Percentiles rank a stretch among this genome's conserved stretches.
Evolutionary conservation across 2,888 invertebrate genomes (phyloP).

Genomic region (Eueremaeus valkanovi): DNA sequence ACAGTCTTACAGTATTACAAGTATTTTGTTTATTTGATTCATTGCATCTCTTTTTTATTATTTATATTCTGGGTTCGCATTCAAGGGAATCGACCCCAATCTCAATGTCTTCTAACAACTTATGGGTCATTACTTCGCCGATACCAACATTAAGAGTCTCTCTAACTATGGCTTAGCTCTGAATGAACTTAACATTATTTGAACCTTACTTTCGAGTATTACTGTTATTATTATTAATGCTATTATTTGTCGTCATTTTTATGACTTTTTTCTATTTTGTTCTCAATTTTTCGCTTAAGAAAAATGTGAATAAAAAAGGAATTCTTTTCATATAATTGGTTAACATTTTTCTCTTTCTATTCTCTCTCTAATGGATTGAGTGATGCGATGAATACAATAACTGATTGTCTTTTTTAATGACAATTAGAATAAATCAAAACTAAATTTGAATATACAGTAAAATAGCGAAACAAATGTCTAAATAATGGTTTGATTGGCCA

Average conservation of each 20-base stretch:
- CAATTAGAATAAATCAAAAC: too few relatives aligned
- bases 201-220: slow-evolving; percentile 12
- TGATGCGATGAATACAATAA: background rate
- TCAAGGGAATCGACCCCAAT: slow-evolving; percentile 27
- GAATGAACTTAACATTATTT: slow-evolving; percentile 21
- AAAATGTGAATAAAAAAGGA: background rate
- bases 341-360: background rate
- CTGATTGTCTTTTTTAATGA: background rate
- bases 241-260: background rate
- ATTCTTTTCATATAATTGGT: background rate
- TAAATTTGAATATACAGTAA: too few relatives aligned
- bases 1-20: too few relatives aligned
- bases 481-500: background rate
- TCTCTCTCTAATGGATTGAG: background rate
- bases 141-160: too few relatives aligned
- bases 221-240: background rate
- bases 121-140: slow-evolving; percentile 35
- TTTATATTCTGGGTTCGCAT: background rate
- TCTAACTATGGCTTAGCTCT: background rate
- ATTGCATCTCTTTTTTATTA: background rate
- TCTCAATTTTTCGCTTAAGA: background rate
- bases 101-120: slow-evolving; percentile 30
- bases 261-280: background rate
- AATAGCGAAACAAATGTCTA: background rate
- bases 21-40: slow-evolving; percentile 29